A percentile compares a stretch with the other conserved stretches of the same genome.
Conservation (phyloP, 2,113 vertebrate species). For the Anguilla rostrata region DNA sequence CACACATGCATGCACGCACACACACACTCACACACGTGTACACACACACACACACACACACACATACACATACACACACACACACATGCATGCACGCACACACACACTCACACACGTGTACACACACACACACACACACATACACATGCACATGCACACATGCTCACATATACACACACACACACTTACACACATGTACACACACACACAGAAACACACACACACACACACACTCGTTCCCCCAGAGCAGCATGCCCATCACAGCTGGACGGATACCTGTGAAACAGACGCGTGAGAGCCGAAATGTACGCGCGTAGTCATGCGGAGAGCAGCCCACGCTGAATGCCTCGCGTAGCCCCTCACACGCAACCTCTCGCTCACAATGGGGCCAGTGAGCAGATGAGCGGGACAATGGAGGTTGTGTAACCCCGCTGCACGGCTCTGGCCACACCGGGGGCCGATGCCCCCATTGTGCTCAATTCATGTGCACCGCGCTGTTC, state of each 20-base stretch:
- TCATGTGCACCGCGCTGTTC: constrained; percentile 7
- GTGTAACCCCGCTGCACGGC: not conserved
- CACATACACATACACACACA: not conserved
- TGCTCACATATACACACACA: not conserved
- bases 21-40: not conserved
- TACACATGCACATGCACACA: not conserved
- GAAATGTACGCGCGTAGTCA: not conserved
- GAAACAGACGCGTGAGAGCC: not conserved
- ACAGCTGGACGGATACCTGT: not conserved
- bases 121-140: constrained; percentile 12
- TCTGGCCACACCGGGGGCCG: not conserved
- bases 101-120: not conserved
- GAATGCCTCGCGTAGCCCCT: not conserved
- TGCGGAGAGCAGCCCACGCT: not conserved
- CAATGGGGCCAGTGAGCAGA: constrained; percentile 22
- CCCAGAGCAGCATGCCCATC: not conserved
- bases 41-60: not conserved
- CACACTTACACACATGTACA: not conserved
- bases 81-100: not conserved
- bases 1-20: not conserved
- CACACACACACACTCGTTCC: not conserved
- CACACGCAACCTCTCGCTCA: not conserved
- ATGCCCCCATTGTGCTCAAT: constrained; percentile 1
- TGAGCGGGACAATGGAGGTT: constrained; percentile 17
- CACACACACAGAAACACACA: not conserved